These are phyloP conservation scores for Pterocles orientalis DNA, from an alignment of 2,113 vertebrate species.

Conservation along the genomic window DNA sequence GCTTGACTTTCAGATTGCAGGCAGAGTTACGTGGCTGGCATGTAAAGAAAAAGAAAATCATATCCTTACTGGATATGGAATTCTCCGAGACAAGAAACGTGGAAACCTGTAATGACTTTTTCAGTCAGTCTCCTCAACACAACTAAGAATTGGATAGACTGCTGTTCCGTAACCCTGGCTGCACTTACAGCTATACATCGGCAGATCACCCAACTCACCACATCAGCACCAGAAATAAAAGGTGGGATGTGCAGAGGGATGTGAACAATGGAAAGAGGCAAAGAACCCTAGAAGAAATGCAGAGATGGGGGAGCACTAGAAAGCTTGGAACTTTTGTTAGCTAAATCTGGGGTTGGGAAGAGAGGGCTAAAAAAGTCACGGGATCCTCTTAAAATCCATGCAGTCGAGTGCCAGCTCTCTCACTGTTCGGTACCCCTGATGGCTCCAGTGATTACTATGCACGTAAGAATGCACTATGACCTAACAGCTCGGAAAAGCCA, in stretches of 20 bases:
- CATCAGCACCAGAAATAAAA: neutral
- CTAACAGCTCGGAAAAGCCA: neutral
- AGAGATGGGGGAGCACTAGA: neutral
- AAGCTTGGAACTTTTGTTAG: neutral
- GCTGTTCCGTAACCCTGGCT: neutral
- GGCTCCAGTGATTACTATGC: neutral
- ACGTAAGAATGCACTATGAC: neutral
- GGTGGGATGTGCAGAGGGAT: neutral
- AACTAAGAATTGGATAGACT: neutral
- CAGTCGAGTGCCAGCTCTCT: neutral
- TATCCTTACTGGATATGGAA: neutral
- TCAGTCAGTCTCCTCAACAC: neutral
- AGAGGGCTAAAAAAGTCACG: neutral
- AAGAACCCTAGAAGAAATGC: neutral
- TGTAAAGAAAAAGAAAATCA: neutral
- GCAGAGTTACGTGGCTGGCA: neutral
- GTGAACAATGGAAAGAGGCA: neutral
- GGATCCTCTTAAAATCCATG: neutral
- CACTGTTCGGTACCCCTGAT: neutral
- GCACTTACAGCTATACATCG: neutral
- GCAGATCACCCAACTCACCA: neutral
- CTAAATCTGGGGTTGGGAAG: neutral
- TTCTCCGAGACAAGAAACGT: conserved; percentile 31
- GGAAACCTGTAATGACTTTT: conserved; percentile 5
- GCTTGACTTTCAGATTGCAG: conserved; percentile 14